These are phyloP conservation scores for Anabacerthia variegaticeps DNA, from an alignment of 2,797 vertebrate species.

Conservation along the genomic window DNA sequence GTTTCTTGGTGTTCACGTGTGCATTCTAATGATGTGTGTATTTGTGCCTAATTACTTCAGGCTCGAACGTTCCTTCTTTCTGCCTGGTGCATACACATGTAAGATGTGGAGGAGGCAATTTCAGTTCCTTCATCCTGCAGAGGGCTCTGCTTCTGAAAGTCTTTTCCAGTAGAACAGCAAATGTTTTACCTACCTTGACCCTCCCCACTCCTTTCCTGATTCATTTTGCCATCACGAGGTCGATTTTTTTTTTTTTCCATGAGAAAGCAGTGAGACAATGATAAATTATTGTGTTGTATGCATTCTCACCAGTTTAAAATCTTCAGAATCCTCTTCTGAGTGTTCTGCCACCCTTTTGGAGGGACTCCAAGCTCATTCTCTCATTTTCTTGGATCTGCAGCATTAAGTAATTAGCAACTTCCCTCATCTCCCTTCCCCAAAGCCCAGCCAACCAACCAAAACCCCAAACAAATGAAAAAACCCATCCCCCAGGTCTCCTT, in stretches of 20 bases:
- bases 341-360: background rate
- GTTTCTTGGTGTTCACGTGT: background rate
- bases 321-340: background rate
- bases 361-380: background rate
- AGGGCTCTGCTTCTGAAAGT: background rate
- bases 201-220: background rate
- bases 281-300: fast-evolving
- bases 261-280: background rate
- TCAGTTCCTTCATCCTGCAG: background rate
- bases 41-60: background rate
- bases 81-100: background rate
- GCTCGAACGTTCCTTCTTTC: background rate
- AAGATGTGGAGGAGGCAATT: fast-evolving
- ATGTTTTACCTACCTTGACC: background rate
- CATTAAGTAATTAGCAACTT: background rate
- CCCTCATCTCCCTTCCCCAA: too few relatives aligned
- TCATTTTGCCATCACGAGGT: background rate
- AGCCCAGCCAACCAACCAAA: background rate
- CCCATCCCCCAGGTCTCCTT: fast-evolving
- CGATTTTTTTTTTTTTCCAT: background rate
- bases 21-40: background rate
- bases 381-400: background rate
- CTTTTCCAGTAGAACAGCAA: background rate
- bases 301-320: background rate
- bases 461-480: background rate